phyloP scores from a whole-genome alignment of 2,113 vertebrate genomes.

The Aptenodytes patagonicus region DNA sequence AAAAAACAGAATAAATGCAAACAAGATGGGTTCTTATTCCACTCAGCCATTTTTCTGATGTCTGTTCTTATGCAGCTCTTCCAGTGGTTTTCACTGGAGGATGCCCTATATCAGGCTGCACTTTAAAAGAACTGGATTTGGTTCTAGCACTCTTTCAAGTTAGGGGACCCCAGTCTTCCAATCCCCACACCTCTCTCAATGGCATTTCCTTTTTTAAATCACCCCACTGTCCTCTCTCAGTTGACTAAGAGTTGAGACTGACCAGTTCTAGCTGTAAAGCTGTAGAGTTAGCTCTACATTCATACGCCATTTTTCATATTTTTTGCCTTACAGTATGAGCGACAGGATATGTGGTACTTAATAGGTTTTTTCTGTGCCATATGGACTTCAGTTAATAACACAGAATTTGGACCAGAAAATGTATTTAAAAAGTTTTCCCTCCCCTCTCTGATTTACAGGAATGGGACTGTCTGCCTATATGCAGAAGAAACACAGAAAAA shows the following conservation, averaged over 20 bases:
- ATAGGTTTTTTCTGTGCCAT: fast-evolving
- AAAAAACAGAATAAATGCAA: background rate
- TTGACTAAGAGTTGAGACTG: background rate
- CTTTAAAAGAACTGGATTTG: background rate
- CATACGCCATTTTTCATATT: background rate
- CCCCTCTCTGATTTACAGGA: background rate
- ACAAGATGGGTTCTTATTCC: background rate
- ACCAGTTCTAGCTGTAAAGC: background rate
- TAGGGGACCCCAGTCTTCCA: background rate
- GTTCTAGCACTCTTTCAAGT: background rate
- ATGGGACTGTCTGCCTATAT: background rate
- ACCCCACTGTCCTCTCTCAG: background rate
- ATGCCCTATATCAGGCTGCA: background rate
- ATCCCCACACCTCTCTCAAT: background rate
- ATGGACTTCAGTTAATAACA: background rate
- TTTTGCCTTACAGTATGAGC: background rate
- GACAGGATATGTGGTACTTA: background rate
- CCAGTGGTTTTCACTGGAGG: background rate
- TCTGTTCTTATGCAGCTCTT: background rate
- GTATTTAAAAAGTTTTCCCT: background rate
- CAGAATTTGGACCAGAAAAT: background rate
- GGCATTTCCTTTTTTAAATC: background rate
- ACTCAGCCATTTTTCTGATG: background rate
- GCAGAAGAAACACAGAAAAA: background rate
- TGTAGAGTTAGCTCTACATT: background rate